Evolutionary conservation across 1,140 invertebrate species (phyloP).

Genomic region (Euglossa dilemma): DNA sequence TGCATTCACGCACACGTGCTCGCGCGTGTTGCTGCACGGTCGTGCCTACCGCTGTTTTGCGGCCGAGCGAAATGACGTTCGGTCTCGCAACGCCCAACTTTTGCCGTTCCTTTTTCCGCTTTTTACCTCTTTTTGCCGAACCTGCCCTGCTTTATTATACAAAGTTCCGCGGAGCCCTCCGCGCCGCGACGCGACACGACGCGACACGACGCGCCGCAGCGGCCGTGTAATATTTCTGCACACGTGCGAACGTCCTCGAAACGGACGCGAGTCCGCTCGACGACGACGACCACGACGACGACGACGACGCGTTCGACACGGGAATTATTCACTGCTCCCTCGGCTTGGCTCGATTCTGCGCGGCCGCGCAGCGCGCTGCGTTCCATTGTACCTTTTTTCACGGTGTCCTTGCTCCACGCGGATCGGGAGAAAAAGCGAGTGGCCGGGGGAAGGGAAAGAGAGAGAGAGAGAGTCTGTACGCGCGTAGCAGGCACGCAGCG

Average conservation of each 20-base stretch:
- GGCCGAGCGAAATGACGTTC: conserved; percentile 27
- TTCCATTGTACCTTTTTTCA: not conserved
- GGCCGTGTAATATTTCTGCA: not conserved
- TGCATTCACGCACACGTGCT: conserved; percentile 72
- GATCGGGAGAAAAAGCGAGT: not conserved
- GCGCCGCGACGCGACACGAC: not conserved
- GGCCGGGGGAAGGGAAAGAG: too few species aligned
- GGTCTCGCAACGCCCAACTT: conserved; percentile 11
- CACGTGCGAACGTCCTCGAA: conserved; percentile 20
- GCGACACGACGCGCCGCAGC: not conserved
- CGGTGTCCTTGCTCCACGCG: conserved; percentile 1
- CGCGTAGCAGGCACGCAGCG: not conserved
- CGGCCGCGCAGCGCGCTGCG: not conserved
- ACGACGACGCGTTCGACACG: not conserved
- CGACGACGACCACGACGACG: not conserved
- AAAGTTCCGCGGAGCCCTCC: not conserved
- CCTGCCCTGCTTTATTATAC: conserved; percentile 20
- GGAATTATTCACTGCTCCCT: not conserved
- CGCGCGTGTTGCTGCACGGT: conserved; percentile 37
- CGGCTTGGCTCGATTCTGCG: not conserved
- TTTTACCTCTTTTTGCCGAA: not conserved
- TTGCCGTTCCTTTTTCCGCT: not conserved
- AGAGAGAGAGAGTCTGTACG: not conserved
- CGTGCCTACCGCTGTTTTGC: conserved; percentile 32
- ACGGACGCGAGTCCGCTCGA: not conserved